Base-by-base conservation (phyloP, 2,888 invertebrate genomes). In the Standfussiana lucernea region DNA sequence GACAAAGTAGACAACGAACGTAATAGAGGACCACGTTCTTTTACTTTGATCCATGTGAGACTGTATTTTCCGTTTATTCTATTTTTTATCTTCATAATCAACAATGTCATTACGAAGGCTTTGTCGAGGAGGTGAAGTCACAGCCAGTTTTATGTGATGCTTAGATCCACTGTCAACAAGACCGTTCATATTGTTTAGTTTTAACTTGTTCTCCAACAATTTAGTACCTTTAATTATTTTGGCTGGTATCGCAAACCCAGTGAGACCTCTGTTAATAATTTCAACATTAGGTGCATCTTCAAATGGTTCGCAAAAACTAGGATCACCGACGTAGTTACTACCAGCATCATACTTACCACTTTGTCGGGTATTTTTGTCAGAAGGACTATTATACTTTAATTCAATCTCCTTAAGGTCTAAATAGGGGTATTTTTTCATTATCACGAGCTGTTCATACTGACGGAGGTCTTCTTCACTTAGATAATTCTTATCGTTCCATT, bases 401-500 rank as follows among this genome's bases (percentile, higher is more conserved):
- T 95, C 94, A 24, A 95, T 88, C 70, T 96, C 95, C 62, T 95
- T 95, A 4, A 95, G 79, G 80, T 96, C 96, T 53, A 96, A 86
- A 85, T 94, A 96, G 0, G 96, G 96, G 88, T 96, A 94, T 83
- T 96, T 96, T 81, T 96, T 96, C 94, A 94, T 95, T 24, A 96
- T 94, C 18, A 96, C 96, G 45, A 96, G 84, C 84, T 95, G 93
- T 77, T 96, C 96, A 73, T 94, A 96, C 66, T 95, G 93, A 5
- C 93, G 92, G 0, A 95, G 82, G 72, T 95, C 94, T 72, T 93
- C 91, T n/a, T 94, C 93, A 56, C 84, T 94, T 15, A 93, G 79
- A 24, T 89, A 84, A 74, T 91, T 91, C 65, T 91, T 92, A n/a
- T 84, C 74, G n/a, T 76, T 76, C 35, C 75, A 80, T 47, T 86